Conservation (phyloP, 1,140 invertebrate genomes). For the Copidosoma floridanum region DNA sequence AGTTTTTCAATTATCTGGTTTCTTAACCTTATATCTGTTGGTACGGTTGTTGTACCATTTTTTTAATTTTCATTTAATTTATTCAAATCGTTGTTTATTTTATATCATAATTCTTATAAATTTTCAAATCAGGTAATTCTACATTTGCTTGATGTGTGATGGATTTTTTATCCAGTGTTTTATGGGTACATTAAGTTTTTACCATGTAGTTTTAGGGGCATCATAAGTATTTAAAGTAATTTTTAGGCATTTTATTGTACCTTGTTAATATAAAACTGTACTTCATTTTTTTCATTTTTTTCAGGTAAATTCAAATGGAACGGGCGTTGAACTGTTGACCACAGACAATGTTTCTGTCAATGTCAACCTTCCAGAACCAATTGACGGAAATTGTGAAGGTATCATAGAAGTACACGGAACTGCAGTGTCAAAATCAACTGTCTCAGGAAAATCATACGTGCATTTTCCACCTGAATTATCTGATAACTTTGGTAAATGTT, state of each 20-base stretch:
- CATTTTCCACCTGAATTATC: slow-evolving; percentile 35
- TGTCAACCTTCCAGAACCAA: slow-evolving; percentile 35
- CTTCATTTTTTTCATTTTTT: slow-evolving; percentile 2
- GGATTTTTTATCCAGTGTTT: too few relatives aligned
- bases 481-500: slow-evolving; percentile 43
- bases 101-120: too few relatives aligned
- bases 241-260: neutral
- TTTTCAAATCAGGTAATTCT: too few relatives aligned
- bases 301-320: slow-evolving; percentile 41
- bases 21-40: neutral
- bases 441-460: slow-evolving; percentile 35
- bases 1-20: neutral
- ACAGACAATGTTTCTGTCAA: slow-evolving; percentile 43
- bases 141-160: too few relatives aligned
- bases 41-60: neutral
- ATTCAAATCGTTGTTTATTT: neutral
- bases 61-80: neutral
- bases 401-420: slow-evolving; percentile 47
- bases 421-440: slow-evolving; percentile 42
- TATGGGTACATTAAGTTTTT: neutral
- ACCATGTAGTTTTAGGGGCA: neutral
- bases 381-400: slow-evolving; percentile 36
- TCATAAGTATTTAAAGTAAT: slow-evolving; percentile 1
- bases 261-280: too few relatives aligned
- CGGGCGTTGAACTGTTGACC: slow-evolving; percentile 41